A percentile compares a stretch with the other conserved stretches of the same genome.
Evolutionary conservation across 2,113 vertebrate genomes (phyloP).

Genomic region (Rhegmatorhina hoffmannsi): DNA sequence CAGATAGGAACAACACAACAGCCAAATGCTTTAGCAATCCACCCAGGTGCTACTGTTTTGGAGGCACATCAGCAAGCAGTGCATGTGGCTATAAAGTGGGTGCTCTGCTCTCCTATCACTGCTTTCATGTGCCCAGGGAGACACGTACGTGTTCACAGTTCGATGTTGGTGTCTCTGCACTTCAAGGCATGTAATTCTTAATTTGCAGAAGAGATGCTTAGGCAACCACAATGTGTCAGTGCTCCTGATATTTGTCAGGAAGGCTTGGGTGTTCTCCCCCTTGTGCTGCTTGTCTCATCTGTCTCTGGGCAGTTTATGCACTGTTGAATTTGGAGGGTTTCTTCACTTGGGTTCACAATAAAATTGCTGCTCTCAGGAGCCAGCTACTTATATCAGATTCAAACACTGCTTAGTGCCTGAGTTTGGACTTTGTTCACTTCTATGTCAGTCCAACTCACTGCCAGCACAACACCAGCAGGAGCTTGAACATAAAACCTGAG

Average conservation of each 20-base stretch:
- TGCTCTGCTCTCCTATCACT: background rate
- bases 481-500: background rate
- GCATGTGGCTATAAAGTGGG: background rate
- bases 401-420: background rate
- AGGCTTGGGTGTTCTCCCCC: background rate
- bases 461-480: background rate
- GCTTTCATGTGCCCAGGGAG: background rate
- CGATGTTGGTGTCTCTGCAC: background rate
- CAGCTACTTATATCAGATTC: background rate
- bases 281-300: background rate
- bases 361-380: background rate
- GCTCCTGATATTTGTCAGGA: background rate
- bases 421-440: background rate
- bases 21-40: background rate
- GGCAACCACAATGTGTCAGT: background rate
- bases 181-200: background rate
- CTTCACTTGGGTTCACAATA: background rate
- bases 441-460: background rate
- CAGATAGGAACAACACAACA: background rate
- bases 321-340: background rate
- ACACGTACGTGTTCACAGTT: rapidly evolving
- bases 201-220: background rate
- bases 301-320: background rate
- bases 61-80: background rate
- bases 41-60: background rate